Conservation (phyloP, 2,797 vertebrate genomes). For the Xenopus petersii region DNA sequence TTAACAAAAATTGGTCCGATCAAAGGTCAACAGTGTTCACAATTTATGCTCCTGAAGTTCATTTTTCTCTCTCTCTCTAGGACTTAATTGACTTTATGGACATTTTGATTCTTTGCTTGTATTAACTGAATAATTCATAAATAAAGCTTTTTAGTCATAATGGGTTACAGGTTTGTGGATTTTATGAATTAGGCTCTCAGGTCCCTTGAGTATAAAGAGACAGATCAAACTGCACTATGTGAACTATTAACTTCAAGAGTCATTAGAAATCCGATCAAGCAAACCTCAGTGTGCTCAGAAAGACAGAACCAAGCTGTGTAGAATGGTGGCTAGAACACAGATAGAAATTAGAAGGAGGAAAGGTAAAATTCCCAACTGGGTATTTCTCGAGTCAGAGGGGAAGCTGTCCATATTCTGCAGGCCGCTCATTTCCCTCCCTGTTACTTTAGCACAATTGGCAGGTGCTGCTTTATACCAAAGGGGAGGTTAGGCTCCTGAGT, state of each 20-base stretch:
- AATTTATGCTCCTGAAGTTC: too few species aligned
- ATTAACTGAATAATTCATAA: too few species aligned
- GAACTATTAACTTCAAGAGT: conserved; percentile 74
- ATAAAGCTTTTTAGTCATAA: too few species aligned
- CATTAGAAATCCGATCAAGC: conserved; percentile 70
- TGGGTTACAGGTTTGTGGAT: too few species aligned
- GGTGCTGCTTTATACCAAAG: conserved; percentile 66
- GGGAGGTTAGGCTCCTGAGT: conserved; percentile 61
- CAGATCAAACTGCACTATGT: conserved; percentile 64
- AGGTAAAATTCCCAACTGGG: conserved; percentile 85
- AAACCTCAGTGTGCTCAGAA: conserved; percentile 66
- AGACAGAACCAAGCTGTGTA: conserved; percentile 74
- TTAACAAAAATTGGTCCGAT: too few species aligned
- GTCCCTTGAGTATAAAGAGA: conserved; percentile 56
- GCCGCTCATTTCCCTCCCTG: conserved; percentile 81
- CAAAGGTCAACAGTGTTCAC: too few species aligned
- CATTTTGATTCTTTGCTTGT: too few species aligned
- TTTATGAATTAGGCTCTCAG: conserved; percentile 65
- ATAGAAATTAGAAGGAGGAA: conserved; percentile 75
- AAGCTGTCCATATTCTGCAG: conserved; percentile 72
- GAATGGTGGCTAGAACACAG: conserved; percentile 54
- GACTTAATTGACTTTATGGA: too few species aligned
- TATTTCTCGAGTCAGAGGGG: conserved; percentile 96
- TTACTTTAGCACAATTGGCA: conserved; percentile 86
- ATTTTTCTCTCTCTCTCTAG: too few species aligned